Evolutionary conservation across 2,888 invertebrate genomes (phyloP), one percentile per base, ranked within the genome.

Genomic region (Acrobasis consociella): DNA sequence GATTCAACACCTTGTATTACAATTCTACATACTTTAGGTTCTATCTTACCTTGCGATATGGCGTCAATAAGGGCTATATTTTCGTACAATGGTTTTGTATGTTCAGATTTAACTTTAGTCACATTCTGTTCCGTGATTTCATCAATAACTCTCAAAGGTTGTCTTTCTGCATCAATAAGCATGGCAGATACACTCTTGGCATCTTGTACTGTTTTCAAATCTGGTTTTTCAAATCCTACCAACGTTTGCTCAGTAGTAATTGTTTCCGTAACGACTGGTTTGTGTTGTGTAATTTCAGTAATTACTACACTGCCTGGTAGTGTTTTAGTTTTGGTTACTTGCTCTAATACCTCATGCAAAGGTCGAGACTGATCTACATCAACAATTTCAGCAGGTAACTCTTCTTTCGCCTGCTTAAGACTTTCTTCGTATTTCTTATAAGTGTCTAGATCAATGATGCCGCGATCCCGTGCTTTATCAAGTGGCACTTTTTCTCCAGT

Each of bases 401-500:
- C 62, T 49, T 65, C 52, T 50, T 66, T 50, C 5, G 64, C 31
- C 16, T 66, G 63, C 15, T 65, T 60, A 9, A 67, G 49, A 22
- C 66, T 63, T 46, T 80, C 79, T 68, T 85, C 80, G 64, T 83
- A 78, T 66, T 84, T 83, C 59, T 84, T 80, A 56, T 80, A 82
- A 9, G 91, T 90, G 38, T 93, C 75, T 55, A 82, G 73, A 69
- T 89, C 94, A 65, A 96, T 94, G 56, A 94, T 81, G 5, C 96
- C 96, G 62, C 94, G 90, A 73, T 95, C 93, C 65, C 95, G 93
- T 2, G 97, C 97, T 64, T 95, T 94, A 76, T 96, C 95, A 50
- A 96, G 91, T 9, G 95, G 95, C 66, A 96, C 92, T 71, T 94
- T 94, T 75, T 95, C 94, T 11, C 95, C 96, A 1, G 95, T 95